Conservation (phyloP, 64 coral and sea anemone species). For the Pachyseris speciosa region DNA sequence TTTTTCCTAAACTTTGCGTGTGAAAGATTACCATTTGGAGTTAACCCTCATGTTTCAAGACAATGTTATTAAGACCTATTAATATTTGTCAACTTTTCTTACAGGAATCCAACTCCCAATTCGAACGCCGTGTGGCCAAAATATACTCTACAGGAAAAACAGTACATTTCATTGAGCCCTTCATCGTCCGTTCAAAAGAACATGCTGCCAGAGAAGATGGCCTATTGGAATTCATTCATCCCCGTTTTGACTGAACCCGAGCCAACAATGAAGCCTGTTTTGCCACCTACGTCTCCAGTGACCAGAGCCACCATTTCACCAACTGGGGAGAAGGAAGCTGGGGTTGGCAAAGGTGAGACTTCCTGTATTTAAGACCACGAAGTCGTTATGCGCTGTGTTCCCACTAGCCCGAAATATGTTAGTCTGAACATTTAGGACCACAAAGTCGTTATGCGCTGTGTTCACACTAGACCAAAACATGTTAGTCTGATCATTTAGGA, state of each 20-base stretch:
- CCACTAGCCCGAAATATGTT: too few species aligned
- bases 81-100: not conserved
- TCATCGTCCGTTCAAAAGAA: slow-evolving; percentile 16
- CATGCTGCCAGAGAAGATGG: slow-evolving; percentile 67
- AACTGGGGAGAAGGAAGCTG: not conserved
- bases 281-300: not conserved
- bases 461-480: too few species aligned
- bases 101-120: slow-evolving; percentile 42
- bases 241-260: not conserved
- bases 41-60: not conserved
- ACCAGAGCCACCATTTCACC: not conserved
- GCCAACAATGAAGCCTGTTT: not conserved
- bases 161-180: slow-evolving; percentile 66
- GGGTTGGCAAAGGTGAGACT: not conserved
- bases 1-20: too few species aligned
- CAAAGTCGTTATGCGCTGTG: too few species aligned
- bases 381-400: too few species aligned
- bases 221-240: slow-evolving; percentile 64
- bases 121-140: slow-evolving; percentile 12
- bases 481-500: too few species aligned
- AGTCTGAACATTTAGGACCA: too few species aligned
- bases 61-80: too few species aligned
- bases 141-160: slow-evolving; percentile 14
- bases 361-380: too few species aligned
- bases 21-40: too few species aligned